Conservation (phyloP, 2,888 invertebrate species). For the Phyto melanocephala region DNA sequence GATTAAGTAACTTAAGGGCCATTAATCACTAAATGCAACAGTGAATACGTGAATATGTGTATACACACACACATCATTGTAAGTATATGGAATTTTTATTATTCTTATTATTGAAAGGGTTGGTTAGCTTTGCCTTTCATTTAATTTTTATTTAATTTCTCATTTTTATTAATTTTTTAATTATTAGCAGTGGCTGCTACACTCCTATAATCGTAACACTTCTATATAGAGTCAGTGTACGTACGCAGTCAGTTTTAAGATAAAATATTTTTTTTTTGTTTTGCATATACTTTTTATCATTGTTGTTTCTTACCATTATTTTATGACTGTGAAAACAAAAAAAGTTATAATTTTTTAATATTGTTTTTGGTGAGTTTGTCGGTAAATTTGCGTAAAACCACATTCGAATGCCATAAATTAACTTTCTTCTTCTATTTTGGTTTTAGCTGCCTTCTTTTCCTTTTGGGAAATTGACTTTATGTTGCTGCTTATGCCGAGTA, state of each 20-base stretch:
- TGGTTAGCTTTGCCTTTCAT: no score
- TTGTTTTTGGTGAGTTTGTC: not conserved
- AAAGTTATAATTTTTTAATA: constrained; percentile 61
- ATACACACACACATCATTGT: no score
- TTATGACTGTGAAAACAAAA: not conserved
- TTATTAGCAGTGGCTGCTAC: no score
- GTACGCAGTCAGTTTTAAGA: not conserved
- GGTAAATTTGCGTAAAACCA: constrained; percentile 68
- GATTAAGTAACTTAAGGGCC: no score
- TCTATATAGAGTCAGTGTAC: no score
- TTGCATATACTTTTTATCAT: not conserved
- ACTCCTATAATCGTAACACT: no score
- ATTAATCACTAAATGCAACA: no score
- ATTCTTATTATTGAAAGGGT: no score
- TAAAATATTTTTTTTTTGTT: not conserved
- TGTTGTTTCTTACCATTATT: not conserved
- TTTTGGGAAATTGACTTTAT: not conserved
- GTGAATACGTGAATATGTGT: no score
- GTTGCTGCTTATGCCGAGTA: constrained; percentile 18
- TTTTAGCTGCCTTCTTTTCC: not conserved
- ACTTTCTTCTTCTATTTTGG: not conserved
- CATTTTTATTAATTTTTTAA: no score
- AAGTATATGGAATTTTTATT: no score
- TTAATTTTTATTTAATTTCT: no score
- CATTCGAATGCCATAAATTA: constrained; percentile 74